phyloP scores from a whole-genome alignment of 2,113 vertebrate genomes.

The Pituophis catenifer region DNA sequence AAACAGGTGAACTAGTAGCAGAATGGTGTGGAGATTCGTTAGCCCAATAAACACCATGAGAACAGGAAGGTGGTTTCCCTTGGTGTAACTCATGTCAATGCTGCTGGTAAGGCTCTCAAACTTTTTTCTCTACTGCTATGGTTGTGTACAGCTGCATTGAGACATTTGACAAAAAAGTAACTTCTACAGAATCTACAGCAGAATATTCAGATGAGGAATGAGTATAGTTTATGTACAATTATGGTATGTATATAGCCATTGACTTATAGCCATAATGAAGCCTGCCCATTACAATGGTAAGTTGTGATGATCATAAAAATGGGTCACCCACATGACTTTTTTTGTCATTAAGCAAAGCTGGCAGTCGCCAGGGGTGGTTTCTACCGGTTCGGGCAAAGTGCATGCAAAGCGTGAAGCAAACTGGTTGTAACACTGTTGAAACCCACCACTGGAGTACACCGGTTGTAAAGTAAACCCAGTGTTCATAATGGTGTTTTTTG shows the following conservation, averaged over 20 bases:
- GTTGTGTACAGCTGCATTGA: background rate
- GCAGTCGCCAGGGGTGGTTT: too few species aligned
- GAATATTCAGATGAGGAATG: background rate
- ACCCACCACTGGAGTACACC: background rate
- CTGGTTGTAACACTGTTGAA: too few species aligned
- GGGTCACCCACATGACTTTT: background rate
- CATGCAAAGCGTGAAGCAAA: too few species aligned
- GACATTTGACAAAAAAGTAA: background rate
- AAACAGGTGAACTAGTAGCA: background rate
- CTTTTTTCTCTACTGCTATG: background rate
- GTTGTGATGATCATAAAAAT: background rate
- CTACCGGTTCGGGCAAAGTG: too few species aligned
- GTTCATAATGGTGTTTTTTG: background rate
- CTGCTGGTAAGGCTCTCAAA: background rate
- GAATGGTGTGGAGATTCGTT: background rate
- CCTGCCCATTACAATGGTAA: background rate
- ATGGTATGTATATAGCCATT: background rate
- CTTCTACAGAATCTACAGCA: background rate
- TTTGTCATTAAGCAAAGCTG: background rate
- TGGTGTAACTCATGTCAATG: background rate
- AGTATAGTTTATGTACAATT: background rate
- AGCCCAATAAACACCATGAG: background rate
- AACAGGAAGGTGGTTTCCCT: background rate
- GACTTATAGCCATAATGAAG: background rate
- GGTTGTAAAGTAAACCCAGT: background rate